Percentiles rank a stretch among this genome's conserved stretches.
phyloP scores from a whole-genome alignment of 35 echinoderm and acorn worm genomes.

The Ptychodera flava region DNA sequence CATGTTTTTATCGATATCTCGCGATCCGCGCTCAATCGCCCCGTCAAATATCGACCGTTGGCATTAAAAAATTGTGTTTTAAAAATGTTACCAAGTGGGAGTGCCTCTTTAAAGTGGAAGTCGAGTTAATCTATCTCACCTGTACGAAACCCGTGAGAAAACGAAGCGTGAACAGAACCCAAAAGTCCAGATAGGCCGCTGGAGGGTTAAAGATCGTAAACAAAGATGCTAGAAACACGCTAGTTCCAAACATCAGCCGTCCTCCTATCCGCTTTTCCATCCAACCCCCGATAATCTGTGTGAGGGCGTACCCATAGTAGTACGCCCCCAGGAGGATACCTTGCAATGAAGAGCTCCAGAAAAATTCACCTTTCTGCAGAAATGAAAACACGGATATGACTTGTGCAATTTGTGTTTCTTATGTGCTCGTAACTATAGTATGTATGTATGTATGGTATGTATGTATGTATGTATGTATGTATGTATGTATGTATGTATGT shows the following conservation, averaged over 20 bases:
- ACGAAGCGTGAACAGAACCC: background rate
- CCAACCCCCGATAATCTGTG: conserved; percentile 22
- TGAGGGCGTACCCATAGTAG: conserved; percentile 22
- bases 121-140: background rate
- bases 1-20: too few species aligned
- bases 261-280: background rate
- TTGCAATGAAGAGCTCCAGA: conserved; percentile 1
- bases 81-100: too few species aligned
- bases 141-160: background rate
- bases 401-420: too few species aligned
- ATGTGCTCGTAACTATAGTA: too few species aligned
- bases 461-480: conserved; percentile 2
- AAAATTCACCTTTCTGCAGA: conserved; percentile 12
- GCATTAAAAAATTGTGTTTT: too few species aligned
- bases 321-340: conserved; percentile 16
- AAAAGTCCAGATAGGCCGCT: background rate
- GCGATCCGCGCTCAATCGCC: too few species aligned
- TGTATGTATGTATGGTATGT: background rate
- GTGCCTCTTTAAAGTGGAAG: too few species aligned
- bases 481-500: conserved; percentile 2
- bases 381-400: too few species aligned
- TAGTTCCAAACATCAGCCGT: background rate
- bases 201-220: background rate
- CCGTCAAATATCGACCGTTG: too few species aligned
- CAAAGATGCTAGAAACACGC: background rate